phyloP scores from a whole-genome alignment of 1,140 invertebrate species.

The Phenacoccus solenopsis region DNA sequence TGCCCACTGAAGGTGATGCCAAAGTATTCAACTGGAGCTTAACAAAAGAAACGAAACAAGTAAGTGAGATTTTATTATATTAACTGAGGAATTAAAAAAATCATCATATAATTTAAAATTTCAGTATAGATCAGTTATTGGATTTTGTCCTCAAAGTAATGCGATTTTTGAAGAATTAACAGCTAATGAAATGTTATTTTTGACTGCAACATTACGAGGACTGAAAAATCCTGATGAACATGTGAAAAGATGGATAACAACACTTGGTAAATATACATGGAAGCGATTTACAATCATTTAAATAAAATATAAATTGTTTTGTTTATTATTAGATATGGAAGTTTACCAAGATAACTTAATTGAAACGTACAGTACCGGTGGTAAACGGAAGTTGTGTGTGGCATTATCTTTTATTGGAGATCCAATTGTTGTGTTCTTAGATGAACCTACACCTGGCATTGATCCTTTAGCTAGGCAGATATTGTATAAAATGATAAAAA shows the following conservation, averaged over 20 bases:
- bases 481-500: conserved; percentile 60
- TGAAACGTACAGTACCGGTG: conserved; percentile 61
- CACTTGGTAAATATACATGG: conserved; percentile 39
- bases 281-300: conserved; percentile 24
- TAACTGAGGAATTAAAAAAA: background rate
- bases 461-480: conserved; percentile 61
- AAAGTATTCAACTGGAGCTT: conserved; percentile 15
- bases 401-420: conserved; percentile 87
- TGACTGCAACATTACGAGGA: conserved; percentile 65
- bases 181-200: conserved; percentile 56
- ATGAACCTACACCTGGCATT: conserved; percentile 69
- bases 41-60: conserved; percentile 25
- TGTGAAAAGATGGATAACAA: conserved; percentile 39
- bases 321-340: conserved; percentile 33
- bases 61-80: background rate
- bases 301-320: background rate
- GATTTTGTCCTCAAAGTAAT: conserved; percentile 38
- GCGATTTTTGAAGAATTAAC: conserved; percentile 54
- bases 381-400: conserved; percentile 87
- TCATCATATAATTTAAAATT: conserved; percentile 1
- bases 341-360: conserved; percentile 24
- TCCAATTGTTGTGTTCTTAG: conserved; percentile 77
- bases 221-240: conserved; percentile 38
- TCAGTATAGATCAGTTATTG: conserved; percentile 33
- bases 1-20: conserved; percentile 25